Percentiles rank a stretch among this genome's conserved stretches.
phyloP scores from a whole-genome alignment of 2,888 invertebrate species.

The Drosophila lacicola region DNA sequence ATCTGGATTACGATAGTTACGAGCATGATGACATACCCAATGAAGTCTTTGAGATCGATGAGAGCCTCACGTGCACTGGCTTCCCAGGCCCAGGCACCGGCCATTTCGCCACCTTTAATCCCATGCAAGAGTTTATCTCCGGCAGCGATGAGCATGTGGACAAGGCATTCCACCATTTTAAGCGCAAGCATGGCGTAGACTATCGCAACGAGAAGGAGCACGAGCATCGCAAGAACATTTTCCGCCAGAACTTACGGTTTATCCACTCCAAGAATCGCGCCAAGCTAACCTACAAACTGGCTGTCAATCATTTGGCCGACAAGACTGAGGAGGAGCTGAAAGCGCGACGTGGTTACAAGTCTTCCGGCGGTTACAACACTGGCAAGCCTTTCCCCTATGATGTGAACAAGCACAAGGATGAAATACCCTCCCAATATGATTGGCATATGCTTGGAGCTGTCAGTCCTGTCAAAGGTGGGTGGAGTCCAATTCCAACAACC shows the following conservation, averaged over 20 bases:
- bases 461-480: slow-evolving; percentile 94
- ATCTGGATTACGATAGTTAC: slow-evolving; percentile 91
- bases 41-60: slow-evolving; percentile 89
- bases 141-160: slow-evolving; percentile 91
- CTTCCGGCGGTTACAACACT: slow-evolving; percentile 88
- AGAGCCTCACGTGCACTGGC: slow-evolving; percentile 88
- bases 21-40: slow-evolving; percentile 89
- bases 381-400: slow-evolving; percentile 93
- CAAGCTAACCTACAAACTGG: slow-evolving; percentile 89
- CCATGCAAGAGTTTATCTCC: slow-evolving; percentile 95
- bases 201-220: slow-evolving; percentile 90
- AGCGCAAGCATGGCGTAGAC: slow-evolving; percentile 89
- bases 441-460: slow-evolving; percentile 97
- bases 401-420: slow-evolving; percentile 85
- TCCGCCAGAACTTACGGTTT: slow-evolving; percentile 93
- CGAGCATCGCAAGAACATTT: slow-evolving; percentile 89
- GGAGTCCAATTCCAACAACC: neutral
- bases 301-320: slow-evolving; percentile 95
- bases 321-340: slow-evolving; percentile 91
- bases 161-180: slow-evolving; percentile 90
- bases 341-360: slow-evolving; percentile 89
- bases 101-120: slow-evolving; percentile 94
- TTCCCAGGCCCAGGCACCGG: slow-evolving; percentile 96
- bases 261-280: slow-evolving; percentile 93
- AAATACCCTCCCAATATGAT: slow-evolving; percentile 91